Percentiles rank a stretch among this genome's conserved stretches.
phyloP scores from a whole-genome alignment of 2,888 invertebrate species.

The Prosapia bicincta region DNA sequence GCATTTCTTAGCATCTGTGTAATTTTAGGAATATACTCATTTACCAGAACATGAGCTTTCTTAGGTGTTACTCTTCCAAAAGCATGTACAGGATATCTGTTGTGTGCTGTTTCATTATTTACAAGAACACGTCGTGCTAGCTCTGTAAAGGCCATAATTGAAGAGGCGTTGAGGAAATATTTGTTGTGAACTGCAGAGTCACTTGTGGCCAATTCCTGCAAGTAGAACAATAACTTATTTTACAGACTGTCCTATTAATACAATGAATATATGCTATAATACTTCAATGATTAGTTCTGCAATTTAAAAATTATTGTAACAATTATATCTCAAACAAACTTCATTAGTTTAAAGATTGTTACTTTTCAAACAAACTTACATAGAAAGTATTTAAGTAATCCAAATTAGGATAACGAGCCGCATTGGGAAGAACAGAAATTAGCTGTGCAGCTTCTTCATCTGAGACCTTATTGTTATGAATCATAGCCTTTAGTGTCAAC shows the following conservation, averaged over 20 bases:
- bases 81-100: conserved; percentile 61
- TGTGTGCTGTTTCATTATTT: conserved; percentile 55
- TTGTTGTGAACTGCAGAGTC: conserved; percentile 52
- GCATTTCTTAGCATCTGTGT: conserved; percentile 53
- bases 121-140: conserved; percentile 60
- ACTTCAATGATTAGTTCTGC: no score
- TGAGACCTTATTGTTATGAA: conserved; percentile 52
- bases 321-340: no score
- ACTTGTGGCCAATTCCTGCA: conserved; percentile 52
- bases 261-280: no score
- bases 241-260: no score
- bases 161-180: conserved; percentile 53
- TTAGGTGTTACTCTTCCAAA: conserved; percentile 59
- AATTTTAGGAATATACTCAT: conserved; percentile 60
- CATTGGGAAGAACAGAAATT: conserved; percentile 52
- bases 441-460: conserved; percentile 58
- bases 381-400: conserved; percentile 60
- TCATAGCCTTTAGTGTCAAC: conserved; percentile 57
- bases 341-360: no score
- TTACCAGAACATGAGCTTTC: conserved; percentile 51
- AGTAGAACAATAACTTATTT: no score
- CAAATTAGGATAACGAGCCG: conserved; percentile 59
- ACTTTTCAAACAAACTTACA: conserved; percentile 48
- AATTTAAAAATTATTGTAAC: no score
- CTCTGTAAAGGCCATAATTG: conserved; percentile 56